These are phyloP conservation scores for Microctenopoma stevenorrisi DNA, from an alignment of 2,797 vertebrate species.

Conservation along the genomic window DNA sequence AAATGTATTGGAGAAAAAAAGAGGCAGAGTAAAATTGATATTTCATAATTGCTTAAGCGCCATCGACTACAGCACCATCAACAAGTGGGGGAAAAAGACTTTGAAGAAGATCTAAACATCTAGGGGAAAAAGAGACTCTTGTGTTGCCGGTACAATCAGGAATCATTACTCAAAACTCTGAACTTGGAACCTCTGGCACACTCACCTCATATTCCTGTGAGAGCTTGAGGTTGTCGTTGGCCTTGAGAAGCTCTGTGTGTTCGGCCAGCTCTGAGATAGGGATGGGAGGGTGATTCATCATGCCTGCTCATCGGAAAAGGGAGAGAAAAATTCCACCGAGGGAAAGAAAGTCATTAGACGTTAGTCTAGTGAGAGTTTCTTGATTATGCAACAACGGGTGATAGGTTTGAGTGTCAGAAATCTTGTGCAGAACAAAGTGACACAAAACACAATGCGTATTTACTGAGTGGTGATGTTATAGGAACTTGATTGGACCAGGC, in stretches of 20 bases:
- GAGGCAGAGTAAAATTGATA: constrained; percentile 9
- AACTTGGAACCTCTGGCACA: constrained; percentile 36
- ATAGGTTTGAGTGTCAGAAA: constrained; percentile 70
- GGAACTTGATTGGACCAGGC: constrained; percentile 76
- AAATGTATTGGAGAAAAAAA: constrained; percentile 28
- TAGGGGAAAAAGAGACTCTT: background rate
- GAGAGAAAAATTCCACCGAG: constrained; percentile 35
- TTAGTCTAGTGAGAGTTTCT: constrained; percentile 39
- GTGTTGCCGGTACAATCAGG: constrained; percentile 23
- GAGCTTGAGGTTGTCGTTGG: constrained; percentile 98
- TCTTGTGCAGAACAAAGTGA: constrained; percentile 63
- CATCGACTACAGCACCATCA: background rate
- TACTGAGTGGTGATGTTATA: constrained; percentile 72
- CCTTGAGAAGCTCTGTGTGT: constrained; percentile 96
- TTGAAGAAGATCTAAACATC: constrained; percentile 7
- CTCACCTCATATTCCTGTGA: constrained; percentile 99
- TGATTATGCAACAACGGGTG: constrained; percentile 48
- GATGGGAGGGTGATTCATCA: constrained; percentile 98
- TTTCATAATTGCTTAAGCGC: constrained; percentile 23
- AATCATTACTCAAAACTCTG: constrained; percentile 45
- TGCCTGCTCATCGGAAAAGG: constrained; percentile 83
- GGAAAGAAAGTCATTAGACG: constrained; percentile 46
- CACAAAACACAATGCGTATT: constrained; percentile 46
- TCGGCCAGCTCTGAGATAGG: constrained; percentile 94
- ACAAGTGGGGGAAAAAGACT: background rate